Percentiles rank a stretch among this genome's conserved stretches.
phyloP scores from a whole-genome alignment of 2,113 vertebrate genomes.

The Oryzias javanicus region DNA sequence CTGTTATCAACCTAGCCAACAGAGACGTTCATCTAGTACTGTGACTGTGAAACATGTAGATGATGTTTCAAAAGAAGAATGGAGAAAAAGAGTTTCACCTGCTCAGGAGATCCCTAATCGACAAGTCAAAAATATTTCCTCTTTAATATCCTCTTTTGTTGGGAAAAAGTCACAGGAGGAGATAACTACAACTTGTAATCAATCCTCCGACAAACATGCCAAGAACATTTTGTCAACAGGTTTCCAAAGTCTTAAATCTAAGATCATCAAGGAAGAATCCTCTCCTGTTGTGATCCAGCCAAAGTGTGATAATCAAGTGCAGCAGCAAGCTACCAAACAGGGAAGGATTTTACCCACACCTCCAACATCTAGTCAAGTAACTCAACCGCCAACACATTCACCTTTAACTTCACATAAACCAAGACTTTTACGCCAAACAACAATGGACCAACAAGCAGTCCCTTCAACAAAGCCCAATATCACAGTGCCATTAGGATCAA shows the following conservation, averaged over 20 bases:
- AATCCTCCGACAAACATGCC: slow-evolving; percentile 44
- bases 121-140: slow-evolving; percentile 78
- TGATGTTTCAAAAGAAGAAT: slow-evolving; percentile 76
- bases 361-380: slow-evolving; percentile 40
- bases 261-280: slow-evolving; percentile 69
- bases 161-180: slow-evolving; percentile 75
- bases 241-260: slow-evolving; percentile 73
- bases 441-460: slow-evolving; percentile 60
- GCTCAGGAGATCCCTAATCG: slow-evolving; percentile 77
- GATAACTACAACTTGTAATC: slow-evolving; percentile 56
- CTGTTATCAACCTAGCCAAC: slow-evolving; percentile 73
- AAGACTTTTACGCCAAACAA: slow-evolving; percentile 68
- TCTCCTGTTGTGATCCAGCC: slow-evolving; percentile 23
- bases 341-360: slow-evolving; percentile 61
- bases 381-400: slow-evolving; percentile 19
- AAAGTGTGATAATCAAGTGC: slow-evolving; percentile 33
- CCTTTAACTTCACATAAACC: slow-evolving; percentile 59
- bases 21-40: slow-evolving; percentile 56
- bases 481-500: slow-evolving; percentile 45
- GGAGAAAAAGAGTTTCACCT: slow-evolving; percentile 70
- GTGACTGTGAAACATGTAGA: slow-evolving; percentile 76
- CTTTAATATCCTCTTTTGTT: slow-evolving; percentile 84
- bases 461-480: slow-evolving; percentile 57
- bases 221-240: slow-evolving; percentile 65
- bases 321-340: slow-evolving; percentile 25